A percentile compares a stretch with the other conserved stretches of the same genome.
phyloP scores from a whole-genome alignment of 2,113 vertebrate species.

The Rostratula benghalensis region DNA sequence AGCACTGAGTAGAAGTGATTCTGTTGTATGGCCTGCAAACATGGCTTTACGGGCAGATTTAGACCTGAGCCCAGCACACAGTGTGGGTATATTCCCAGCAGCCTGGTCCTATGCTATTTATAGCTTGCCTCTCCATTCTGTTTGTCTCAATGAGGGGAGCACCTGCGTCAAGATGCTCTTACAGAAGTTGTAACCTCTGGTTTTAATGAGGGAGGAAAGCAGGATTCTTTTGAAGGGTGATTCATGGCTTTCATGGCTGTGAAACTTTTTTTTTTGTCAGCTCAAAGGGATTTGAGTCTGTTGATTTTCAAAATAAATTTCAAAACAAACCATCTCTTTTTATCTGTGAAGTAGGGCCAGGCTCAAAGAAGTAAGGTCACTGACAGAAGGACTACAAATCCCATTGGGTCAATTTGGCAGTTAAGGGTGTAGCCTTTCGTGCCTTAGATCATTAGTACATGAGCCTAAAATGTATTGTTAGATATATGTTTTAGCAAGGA shows the following conservation, averaged over 20 bases:
- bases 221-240: background rate
- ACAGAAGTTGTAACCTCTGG: accelerated
- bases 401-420: background rate
- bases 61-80: background rate
- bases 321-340: background rate
- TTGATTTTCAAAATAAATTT: background rate
- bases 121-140: background rate
- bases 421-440: background rate
- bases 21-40: background rate
- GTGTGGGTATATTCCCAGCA: background rate
- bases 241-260: background rate
- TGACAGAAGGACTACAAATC: background rate
- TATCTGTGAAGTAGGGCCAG: background rate
- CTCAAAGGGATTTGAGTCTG: background rate
- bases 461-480: background rate
- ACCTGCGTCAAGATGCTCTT: background rate
- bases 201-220: background rate
- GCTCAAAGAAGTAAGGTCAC: background rate
- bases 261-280: background rate
- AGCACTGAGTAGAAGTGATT: background rate
- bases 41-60: background rate
- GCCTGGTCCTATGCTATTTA: accelerated
- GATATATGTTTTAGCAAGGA: background rate
- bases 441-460: background rate
- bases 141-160: background rate